Conservation (phyloP, 2,797 vertebrate genomes). For the Spinus olivaceus region DNA sequence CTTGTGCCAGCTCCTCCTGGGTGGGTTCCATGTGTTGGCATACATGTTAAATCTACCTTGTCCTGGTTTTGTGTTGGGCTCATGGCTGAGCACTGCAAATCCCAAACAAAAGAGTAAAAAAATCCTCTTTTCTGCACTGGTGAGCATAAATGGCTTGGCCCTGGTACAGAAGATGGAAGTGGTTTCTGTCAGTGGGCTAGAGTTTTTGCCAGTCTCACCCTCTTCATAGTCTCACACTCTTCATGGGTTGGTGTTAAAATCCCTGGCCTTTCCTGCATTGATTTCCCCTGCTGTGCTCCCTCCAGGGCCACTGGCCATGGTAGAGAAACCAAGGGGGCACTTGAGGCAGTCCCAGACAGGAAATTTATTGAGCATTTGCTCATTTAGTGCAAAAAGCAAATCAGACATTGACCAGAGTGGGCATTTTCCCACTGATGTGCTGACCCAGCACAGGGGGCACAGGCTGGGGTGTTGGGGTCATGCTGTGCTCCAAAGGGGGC, state of each 20-base stretch:
- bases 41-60: not conserved
- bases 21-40: not conserved
- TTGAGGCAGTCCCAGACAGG: not conserved
- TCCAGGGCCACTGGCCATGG: not conserved
- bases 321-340: not conserved
- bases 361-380: not conserved
- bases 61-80: not conserved
- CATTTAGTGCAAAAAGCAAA: not conserved
- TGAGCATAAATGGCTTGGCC: not conserved
- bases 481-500: not conserved
- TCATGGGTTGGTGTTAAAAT: not conserved
- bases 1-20: not conserved
- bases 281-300: not conserved
- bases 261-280: not conserved
- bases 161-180: not conserved
- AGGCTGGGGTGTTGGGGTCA: accelerated
- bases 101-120: not conserved
- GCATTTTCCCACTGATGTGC: not conserved
- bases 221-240: not conserved
- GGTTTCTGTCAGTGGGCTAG: not conserved
- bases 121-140: not conserved
- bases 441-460: not conserved
- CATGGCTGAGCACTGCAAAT: not conserved
- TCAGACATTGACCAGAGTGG: not conserved
- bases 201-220: not conserved